Base-by-base conservation (phyloP, 2,888 invertebrate genomes). In the Idaea dimidiata region DNA sequence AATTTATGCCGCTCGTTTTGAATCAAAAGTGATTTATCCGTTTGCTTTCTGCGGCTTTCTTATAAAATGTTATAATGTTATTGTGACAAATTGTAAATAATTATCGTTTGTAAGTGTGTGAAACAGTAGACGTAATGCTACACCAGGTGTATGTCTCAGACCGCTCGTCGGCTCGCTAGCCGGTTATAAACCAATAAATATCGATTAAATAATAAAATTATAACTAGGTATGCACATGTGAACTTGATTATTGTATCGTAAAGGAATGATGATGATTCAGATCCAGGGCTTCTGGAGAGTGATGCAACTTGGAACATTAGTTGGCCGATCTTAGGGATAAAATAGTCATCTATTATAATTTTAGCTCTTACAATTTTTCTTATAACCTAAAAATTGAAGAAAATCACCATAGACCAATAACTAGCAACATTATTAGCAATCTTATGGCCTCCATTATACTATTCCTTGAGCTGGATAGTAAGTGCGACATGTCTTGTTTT, bases 91-190 rank as follows among this genome's bases (percentile, higher is more conserved):
- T 31, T 61, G 57, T 58, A 56, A 67, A 67, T 66, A 61, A 66
- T 56, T 63, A 53, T 31, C 17, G 43, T 62, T 63, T 63, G 59
- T 60, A 57, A 61, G 62, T 59, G 62, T 59, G 64, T 71, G 76
- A 66, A 75, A 77, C 62, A 67, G n/a, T 72, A 77, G 73, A 72
- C 62, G 70, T 68, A 63, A 60, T 66, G 63, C 62, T 66, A 65
- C 66, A 58, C 72, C 71, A 76, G 73, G 72, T 75, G 76, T 64
- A 66, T 68, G 56, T 66, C 64, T 55, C 71, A 78, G 78, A 79
- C 78, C 69, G 73, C 73, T 72, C 66, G 76, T 67, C 79, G 78
- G 63, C 71, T 65, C 55, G 62, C 63, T 63, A 58, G 60, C 60
- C 66, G 68, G 70, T 69, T 71, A 69, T 66, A 54, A 63, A 66